Evolutionary conservation across 2,797 vertebrate genomes (phyloP).

Genomic region (Premnoplex brunnescens): DNA sequence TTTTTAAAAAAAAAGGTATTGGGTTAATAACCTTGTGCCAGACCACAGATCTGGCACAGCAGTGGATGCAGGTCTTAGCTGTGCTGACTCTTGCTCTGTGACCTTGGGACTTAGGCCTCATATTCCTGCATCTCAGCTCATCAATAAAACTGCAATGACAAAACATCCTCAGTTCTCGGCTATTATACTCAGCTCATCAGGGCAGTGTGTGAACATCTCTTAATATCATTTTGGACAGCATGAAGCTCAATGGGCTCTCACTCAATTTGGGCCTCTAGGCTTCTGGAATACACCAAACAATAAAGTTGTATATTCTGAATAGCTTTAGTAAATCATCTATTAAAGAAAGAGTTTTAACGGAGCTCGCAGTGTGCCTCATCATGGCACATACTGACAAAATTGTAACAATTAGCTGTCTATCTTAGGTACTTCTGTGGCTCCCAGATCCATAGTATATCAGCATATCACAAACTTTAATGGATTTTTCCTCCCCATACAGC

Average conservation of each 20-base stretch:
- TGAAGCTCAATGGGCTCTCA: background rate
- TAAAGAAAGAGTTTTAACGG: background rate
- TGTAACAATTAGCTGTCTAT: constrained; percentile 58
- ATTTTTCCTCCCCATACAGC: constrained; percentile 15
- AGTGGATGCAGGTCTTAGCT: background rate
- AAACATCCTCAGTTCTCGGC: background rate
- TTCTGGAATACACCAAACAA: constrained; percentile 7
- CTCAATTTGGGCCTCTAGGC: constrained; percentile 1
- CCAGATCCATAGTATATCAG: constrained; percentile 8
- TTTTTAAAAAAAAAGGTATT: background rate
- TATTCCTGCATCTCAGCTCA: background rate
- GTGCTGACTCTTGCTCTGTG: background rate
- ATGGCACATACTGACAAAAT: constrained; percentile 35
- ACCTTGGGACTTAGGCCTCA: background rate
- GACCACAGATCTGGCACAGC: background rate
- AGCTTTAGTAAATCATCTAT: constrained; percentile 31
- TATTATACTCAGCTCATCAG: background rate
- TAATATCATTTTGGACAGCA: constrained; percentile 23
- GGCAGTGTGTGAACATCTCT: background rate
- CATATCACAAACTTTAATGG: constrained; percentile 25
- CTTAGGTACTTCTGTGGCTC: constrained; percentile 42
- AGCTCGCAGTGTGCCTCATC: background rate
- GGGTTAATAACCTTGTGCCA: background rate
- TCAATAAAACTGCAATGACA: background rate
- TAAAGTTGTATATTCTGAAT: constrained; percentile 28